A percentile compares a stretch with the other conserved stretches of the same genome.
Conservation (phyloP, 2,113 vertebrate genomes). For the Labeo rohita region DNA sequence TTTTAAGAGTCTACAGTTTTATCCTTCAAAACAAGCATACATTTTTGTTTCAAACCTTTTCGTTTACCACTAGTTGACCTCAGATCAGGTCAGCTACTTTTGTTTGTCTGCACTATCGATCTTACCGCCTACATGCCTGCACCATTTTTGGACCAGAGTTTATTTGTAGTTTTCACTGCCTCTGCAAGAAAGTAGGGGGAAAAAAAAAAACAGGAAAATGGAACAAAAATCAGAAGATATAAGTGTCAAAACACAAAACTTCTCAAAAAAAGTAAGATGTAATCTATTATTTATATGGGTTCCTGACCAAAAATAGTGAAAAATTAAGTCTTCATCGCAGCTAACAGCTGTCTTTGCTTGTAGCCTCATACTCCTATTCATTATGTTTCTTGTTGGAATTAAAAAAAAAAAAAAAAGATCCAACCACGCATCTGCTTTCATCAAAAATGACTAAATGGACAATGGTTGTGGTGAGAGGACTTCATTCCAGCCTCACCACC, state of each 20-base stretch:
- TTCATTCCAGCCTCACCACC: slow-evolving; percentile 26
- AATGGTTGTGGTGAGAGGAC: slow-evolving; percentile 21
- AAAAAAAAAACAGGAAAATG: no score
- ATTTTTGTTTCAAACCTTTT: neutral
- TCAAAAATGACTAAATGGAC: slow-evolving; percentile 22
- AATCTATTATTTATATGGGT: neutral
- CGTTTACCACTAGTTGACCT: slow-evolving; percentile 16
- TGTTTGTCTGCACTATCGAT: slow-evolving; percentile 38
- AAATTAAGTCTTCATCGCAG: neutral
- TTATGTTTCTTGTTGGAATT: slow-evolving; percentile 6
- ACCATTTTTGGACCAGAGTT: slow-evolving; percentile 17
- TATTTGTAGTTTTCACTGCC: slow-evolving; percentile 19
- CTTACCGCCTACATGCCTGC: neutral
- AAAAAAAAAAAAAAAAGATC: slow-evolving; percentile 20
- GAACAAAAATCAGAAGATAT: neutral
- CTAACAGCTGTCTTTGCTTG: neutral
- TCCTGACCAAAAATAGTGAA: neutral
- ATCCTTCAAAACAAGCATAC: neutral
- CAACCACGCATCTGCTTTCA: slow-evolving; percentile 32
- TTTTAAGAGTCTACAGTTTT: neutral
- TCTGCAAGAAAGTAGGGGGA: neutral
- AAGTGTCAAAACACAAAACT: neutral
- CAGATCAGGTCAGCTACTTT: slow-evolving; percentile 22
- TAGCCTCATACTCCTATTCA: neutral
- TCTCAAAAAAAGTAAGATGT: neutral